Evolutionary conservation across 2,113 vertebrate genomes (phyloP).

Genomic region (Indicator maculatus): DNA sequence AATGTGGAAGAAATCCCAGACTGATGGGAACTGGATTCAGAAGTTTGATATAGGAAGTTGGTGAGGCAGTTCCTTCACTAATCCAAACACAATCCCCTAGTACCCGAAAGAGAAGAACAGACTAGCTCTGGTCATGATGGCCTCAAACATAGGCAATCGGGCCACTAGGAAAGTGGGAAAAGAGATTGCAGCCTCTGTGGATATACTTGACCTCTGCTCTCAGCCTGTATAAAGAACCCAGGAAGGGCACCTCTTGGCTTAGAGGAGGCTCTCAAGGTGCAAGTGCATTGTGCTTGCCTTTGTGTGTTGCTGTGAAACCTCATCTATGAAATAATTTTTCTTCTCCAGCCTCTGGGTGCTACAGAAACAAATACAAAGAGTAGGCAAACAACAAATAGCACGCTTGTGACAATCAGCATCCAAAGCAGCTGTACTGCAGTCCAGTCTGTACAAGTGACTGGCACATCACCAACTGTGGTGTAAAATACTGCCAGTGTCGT

Average conservation of each 20-base stretch:
- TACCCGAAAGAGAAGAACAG: neutral
- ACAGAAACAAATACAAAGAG: neutral
- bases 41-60: neutral
- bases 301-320: neutral
- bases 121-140: neutral
- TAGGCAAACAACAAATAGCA: neutral
- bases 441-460: neutral
- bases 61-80: neutral
- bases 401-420: neutral
- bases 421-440: neutral
- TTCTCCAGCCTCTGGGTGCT: neutral
- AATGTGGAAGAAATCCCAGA: too few relatives aligned
- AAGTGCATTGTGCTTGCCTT: neutral
- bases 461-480: too few relatives aligned
- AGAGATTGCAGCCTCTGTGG: neutral
- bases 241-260: neutral
- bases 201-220: neutral
- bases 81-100: neutral
- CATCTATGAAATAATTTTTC: neutral
- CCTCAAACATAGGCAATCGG: neutral
- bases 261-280: neutral
- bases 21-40: too few relatives aligned
- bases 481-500: neutral
- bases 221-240: neutral
- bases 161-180: neutral